Conservation (phyloP, 2,113 vertebrate genomes). For the Microtus montanus region DNA sequence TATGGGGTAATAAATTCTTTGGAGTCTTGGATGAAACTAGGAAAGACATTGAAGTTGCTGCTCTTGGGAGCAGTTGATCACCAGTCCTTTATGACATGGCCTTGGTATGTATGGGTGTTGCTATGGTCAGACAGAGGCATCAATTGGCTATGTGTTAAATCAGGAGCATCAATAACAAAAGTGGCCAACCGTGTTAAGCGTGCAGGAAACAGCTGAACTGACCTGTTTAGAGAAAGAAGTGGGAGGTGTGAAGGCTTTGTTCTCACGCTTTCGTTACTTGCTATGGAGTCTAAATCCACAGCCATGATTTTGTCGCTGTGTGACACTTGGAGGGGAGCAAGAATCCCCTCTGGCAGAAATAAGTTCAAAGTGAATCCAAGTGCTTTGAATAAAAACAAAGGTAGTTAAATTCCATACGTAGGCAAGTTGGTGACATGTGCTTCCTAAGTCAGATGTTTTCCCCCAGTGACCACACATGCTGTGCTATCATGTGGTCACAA, state of each 20-base stretch:
- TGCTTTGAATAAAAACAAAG: slow-evolving; percentile 1
- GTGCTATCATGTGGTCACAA: not conserved
- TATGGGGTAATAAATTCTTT: not conserved
- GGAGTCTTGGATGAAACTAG: not conserved
- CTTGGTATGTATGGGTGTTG: not conserved
- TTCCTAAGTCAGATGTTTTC: not conserved
- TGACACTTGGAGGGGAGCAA: not conserved
- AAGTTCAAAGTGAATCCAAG: not conserved
- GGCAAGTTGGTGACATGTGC: not conserved
- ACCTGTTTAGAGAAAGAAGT: too few relatives aligned
- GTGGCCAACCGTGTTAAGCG: not conserved
- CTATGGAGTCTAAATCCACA: not conserved
- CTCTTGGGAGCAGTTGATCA: not conserved
- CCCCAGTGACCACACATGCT: not conserved
- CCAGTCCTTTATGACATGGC: not conserved
- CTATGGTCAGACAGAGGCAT: not conserved
- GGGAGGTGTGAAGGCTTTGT: not conserved
- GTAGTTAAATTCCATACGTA: not conserved
- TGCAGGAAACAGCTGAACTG: not conserved
- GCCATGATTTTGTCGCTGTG: not conserved
- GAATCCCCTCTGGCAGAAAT: not conserved
- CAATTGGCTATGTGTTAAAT: not conserved
- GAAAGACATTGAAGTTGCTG: not conserved
- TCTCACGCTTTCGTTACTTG: not conserved
- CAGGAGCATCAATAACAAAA: not conserved